phyloP scores from a whole-genome alignment of 2,113 vertebrate genomes.

The Rhipidura dahli region DNA sequence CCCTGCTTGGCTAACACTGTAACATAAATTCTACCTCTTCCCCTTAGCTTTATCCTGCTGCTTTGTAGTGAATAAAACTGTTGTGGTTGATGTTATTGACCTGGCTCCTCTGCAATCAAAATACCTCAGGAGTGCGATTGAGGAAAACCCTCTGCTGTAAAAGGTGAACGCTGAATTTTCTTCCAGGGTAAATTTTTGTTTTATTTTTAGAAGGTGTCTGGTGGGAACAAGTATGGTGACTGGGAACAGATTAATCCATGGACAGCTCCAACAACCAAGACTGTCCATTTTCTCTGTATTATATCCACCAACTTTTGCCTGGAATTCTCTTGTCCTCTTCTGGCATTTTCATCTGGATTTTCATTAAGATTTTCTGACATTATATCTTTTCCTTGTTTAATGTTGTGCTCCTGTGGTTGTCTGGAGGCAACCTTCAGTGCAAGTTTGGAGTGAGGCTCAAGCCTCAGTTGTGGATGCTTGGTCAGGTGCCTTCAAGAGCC shows the following conservation, averaged over 20 bases:
- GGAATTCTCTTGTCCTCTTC: not conserved
- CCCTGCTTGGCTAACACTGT: not conserved
- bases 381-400: not conserved
- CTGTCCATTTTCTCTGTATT: not conserved
- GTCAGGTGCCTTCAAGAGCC: not conserved
- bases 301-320: not conserved
- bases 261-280: not conserved
- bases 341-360: not conserved
- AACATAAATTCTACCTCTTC: not conserved
- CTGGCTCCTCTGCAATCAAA: not conserved
- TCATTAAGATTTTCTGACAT: not conserved
- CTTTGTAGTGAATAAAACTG: not conserved
- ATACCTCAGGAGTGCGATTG: not conserved
- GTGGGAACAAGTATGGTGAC: not conserved
- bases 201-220: not conserved
- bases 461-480: not conserved
- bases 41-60: not conserved
- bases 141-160: not conserved
- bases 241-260: not conserved
- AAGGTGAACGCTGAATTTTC: not conserved
- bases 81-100: not conserved
- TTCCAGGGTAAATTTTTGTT: not conserved
- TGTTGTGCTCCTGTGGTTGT: not conserved
- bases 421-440: not conserved
- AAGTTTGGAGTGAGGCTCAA: not conserved